Evolutionary conservation across 2,113 vertebrate genomes (phyloP).

Genomic region (Lampris incognitus): DNA sequence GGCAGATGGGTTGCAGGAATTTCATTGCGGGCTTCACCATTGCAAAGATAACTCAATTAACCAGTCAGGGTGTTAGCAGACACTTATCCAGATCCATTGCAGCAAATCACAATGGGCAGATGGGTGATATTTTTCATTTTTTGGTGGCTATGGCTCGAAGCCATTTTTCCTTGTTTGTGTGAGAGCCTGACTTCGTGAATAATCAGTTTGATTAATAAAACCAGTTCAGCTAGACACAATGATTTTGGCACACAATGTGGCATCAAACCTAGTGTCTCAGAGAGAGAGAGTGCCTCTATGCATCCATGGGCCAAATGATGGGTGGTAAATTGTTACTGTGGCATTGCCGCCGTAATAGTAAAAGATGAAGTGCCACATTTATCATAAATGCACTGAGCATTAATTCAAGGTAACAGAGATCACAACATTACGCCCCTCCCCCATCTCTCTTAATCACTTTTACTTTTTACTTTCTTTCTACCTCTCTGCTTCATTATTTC

Average conservation of each 20-base stretch:
- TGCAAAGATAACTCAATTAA: slow-evolving; percentile 78
- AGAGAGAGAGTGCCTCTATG: slow-evolving; percentile 21
- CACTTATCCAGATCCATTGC: slow-evolving; percentile 61
- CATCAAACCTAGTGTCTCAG: slow-evolving; percentile 27
- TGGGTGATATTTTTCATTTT: slow-evolving; percentile 73
- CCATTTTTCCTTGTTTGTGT: slow-evolving; percentile 68
- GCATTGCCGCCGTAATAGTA: slow-evolving; percentile 38
- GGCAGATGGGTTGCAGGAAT: slow-evolving; percentile 78
- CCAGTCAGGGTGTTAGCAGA: slow-evolving; percentile 71
- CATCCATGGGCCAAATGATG: slow-evolving; percentile 21
- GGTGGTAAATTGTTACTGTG: slow-evolving; percentile 26
- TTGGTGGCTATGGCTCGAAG: slow-evolving; percentile 61
- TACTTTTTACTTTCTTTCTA: slow-evolving; percentile 13
- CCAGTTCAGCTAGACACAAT: slow-evolving; percentile 42
- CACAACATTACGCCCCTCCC: slow-evolving; percentile 48
- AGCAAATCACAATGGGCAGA: slow-evolving; percentile 73
- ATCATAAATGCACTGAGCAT: slow-evolving; percentile 60
- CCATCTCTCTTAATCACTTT: slow-evolving; percentile 45
- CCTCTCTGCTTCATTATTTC: slow-evolving; percentile 32
- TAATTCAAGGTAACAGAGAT: slow-evolving; percentile 65
- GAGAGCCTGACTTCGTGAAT: slow-evolving; percentile 68
- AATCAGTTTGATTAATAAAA: slow-evolving; percentile 79
- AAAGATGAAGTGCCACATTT: slow-evolving; percentile 58
- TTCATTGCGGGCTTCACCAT: slow-evolving; percentile 59
- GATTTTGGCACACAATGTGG: slow-evolving; percentile 52